Conservation (phyloP, 2,797 vertebrate species). For the Phalanger gymnotis region DNA sequence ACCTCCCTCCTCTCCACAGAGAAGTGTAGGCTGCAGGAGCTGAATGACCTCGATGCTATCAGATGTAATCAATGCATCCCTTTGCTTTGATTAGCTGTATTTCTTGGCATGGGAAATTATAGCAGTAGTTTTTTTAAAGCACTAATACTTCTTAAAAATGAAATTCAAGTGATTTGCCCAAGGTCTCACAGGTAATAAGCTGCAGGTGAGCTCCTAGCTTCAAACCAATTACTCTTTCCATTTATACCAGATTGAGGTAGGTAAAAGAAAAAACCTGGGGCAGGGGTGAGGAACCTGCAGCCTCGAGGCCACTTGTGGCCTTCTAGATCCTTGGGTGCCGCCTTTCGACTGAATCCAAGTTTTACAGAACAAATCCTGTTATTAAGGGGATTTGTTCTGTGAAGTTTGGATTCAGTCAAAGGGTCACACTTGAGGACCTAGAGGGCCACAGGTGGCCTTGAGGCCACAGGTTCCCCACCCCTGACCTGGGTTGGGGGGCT, state of each 20-base stretch:
- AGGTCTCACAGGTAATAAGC: not conserved
- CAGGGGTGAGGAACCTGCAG: too few relatives aligned
- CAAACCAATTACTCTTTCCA: not conserved
- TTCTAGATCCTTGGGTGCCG: too few relatives aligned
- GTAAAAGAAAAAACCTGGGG: fast-evolving
- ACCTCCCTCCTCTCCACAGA: not conserved
- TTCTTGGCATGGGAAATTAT: not conserved
- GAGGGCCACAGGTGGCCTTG: too few relatives aligned
- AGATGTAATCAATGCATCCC: not conserved
- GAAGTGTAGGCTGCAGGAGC: not conserved
- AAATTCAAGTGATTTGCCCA: not conserved
- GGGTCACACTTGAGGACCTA: too few relatives aligned
- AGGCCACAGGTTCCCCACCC: too few relatives aligned
- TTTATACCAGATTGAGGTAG: not conserved
- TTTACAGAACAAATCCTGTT: too few relatives aligned
- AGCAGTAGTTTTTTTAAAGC: not conserved
- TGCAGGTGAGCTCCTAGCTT: not conserved
- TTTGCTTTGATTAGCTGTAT: not conserved
- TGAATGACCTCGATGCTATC: not conserved
- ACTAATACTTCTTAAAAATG: not conserved
- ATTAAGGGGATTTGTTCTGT: too few relatives aligned
- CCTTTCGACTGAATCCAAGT: too few relatives aligned
- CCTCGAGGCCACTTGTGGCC: too few relatives aligned
- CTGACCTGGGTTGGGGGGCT: not conserved
- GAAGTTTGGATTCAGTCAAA: too few relatives aligned